phyloP scores from a whole-genome alignment of 2,797 vertebrate species.

The Coregonus suidteri region DNA sequence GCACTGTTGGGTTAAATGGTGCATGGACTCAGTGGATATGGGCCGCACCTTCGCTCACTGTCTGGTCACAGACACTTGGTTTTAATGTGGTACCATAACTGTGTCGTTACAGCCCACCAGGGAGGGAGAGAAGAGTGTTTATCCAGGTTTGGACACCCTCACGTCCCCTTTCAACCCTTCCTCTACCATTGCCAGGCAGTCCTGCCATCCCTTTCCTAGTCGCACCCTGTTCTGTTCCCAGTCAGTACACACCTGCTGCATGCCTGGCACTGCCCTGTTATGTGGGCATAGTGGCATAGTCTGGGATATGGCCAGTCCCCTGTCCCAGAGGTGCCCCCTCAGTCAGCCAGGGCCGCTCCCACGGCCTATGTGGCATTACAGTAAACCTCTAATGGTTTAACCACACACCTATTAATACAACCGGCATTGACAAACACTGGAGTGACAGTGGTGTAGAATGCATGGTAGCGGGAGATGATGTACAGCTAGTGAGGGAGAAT shows the following conservation, averaged over 20 bases:
- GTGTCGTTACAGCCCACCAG: conserved; percentile 31
- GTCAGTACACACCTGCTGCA: conserved; percentile 42
- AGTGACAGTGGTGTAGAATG: conserved; percentile 37
- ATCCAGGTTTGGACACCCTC: conserved; percentile 4
- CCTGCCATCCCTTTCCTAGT: conserved; percentile 1
- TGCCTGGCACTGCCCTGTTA: not conserved
- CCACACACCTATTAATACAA: conserved; percentile 66
- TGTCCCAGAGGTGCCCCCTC: conserved; percentile 50
- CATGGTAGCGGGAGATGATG: conserved; percentile 32
- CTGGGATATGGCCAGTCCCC: conserved; percentile 26
- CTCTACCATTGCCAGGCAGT: conserved; percentile 10
- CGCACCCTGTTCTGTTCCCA: not conserved
- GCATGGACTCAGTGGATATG: conserved; percentile 61
- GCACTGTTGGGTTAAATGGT: conserved; percentile 63
- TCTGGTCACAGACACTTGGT: conserved; percentile 63
- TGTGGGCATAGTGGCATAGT: not conserved
- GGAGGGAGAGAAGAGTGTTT: not conserved
- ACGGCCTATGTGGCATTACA: conserved; percentile 44
- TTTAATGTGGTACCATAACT: conserved; percentile 45
- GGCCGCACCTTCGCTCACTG: conserved; percentile 48
- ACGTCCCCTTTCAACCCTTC: conserved; percentile 8
- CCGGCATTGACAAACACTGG: conserved; percentile 45
- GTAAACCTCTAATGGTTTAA: conserved; percentile 69
- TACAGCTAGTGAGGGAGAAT: conserved; percentile 39
- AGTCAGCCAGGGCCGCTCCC: conserved; percentile 36